A percentile compares a stretch with the other conserved stretches of the same genome.
Evolutionary conservation across 1,140 invertebrate genomes (phyloP).

Genomic region (Procambarus virginalis): DNA sequence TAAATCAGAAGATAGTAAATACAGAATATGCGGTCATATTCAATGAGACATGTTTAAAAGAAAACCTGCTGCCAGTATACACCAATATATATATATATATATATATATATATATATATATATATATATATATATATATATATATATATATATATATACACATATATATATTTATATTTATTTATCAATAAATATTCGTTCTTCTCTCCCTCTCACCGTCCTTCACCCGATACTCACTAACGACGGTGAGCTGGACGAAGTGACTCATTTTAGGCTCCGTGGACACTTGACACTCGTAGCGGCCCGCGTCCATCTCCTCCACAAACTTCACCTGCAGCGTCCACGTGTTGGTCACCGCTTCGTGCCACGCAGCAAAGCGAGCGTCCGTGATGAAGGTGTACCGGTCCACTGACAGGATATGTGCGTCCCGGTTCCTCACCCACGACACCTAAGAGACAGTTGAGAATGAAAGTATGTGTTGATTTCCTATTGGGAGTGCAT

Average conservation of each 20-base stretch:
- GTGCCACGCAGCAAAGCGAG: conserved; percentile 87
- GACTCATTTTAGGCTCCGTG: conserved; percentile 75
- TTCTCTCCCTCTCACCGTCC: not conserved
- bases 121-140: too few relatives aligned
- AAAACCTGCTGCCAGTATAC: too few relatives aligned
- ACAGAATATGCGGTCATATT: too few relatives aligned
- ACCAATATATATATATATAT: too few relatives aligned
- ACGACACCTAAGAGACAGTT: conserved; percentile 80
- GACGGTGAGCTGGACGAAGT: conserved; percentile 72
- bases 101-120: too few relatives aligned
- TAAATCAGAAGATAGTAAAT: too few relatives aligned
- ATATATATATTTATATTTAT: too few relatives aligned
- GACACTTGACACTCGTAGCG: conserved; percentile 75
- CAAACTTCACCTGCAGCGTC: conserved; percentile 79
- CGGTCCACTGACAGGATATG: conserved; percentile 92
- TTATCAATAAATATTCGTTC: not conserved
- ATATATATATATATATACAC: too few relatives aligned
- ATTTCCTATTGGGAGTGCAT: too few relatives aligned
- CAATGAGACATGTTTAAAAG: too few relatives aligned
- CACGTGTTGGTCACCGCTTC: conserved; percentile 87
- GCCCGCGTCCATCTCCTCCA: conserved; percentile 73
- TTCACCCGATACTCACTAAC: conserved; percentile 12
- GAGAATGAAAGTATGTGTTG: not conserved
- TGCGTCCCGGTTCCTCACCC: conserved; percentile 89
- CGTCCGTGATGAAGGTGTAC: conserved; percentile 92